phyloP scores from a whole-genome alignment of 1,140 invertebrate species.

The Heliothis virescens region DNA sequence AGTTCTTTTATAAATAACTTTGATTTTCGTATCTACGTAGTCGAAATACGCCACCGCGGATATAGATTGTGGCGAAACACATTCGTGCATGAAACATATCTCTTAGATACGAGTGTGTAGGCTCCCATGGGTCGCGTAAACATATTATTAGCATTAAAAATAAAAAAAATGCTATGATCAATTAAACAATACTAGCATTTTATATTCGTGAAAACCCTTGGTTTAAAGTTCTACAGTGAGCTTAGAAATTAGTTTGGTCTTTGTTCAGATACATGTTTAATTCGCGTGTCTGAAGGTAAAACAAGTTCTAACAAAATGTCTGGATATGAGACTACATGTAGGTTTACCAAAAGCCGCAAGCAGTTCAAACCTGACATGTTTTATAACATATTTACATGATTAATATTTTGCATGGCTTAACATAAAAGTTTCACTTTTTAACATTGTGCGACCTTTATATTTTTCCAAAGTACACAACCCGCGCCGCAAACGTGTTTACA shows the following conservation, averaged over 20 bases:
- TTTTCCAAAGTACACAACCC: conserved; percentile 43
- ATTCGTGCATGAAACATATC: conserved; percentile 53
- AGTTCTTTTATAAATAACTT: conserved; percentile 29
- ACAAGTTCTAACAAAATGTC: background rate
- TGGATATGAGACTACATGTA: background rate
- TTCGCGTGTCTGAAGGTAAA: background rate
- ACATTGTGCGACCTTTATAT: conserved; percentile 36
- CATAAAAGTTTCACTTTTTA: conserved; percentile 42
- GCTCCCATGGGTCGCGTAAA: conserved; percentile 63
- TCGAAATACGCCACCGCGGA: conserved; percentile 25
- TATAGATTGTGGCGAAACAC: conserved; percentile 48
- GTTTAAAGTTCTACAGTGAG: background rate
- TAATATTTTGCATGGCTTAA: conserved; percentile 13
- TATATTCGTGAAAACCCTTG: background rate
- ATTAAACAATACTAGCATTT: conserved; percentile 9
- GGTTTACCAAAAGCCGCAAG: conserved; percentile 1
- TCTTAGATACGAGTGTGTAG: conserved; percentile 49
- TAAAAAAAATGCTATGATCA: conserved; percentile 3
- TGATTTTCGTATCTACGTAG: background rate
- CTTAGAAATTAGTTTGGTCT: conserved; percentile 4
- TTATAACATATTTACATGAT: background rate
- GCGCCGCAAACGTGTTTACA: conserved; percentile 31
- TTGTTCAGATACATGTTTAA: conserved; percentile 14
- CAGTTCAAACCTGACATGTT: conserved; percentile 4
- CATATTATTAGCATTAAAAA: conserved; percentile 54